Evolutionary conservation across 2,113 vertebrate species (phyloP).

Genomic region (Hippopotamus amphibius): DNA sequence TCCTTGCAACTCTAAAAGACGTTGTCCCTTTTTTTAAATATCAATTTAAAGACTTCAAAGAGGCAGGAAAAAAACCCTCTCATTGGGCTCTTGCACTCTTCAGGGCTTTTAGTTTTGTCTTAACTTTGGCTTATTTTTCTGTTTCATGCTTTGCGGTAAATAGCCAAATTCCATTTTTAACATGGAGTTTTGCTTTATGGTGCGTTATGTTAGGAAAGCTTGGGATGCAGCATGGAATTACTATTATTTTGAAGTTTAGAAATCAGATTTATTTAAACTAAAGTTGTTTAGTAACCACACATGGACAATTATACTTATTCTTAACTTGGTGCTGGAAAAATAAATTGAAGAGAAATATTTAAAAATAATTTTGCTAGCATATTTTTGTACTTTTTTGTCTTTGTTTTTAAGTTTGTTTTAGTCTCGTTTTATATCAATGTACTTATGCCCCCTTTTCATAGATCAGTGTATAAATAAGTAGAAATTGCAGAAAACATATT

Average conservation of each 20-base stretch:
- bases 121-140: background rate
- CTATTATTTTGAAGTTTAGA: slow-evolving; percentile 21
- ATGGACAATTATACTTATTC: background rate
- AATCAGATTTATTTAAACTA: background rate
- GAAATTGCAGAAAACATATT: background rate
- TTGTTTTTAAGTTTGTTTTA: slow-evolving; percentile 10
- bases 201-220: background rate
- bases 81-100: background rate
- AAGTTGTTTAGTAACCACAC: background rate
- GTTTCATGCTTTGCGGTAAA: background rate
- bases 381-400: background rate
- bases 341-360: background rate
- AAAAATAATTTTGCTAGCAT: background rate
- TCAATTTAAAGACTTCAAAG: slow-evolving; percentile 58
- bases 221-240: background rate
- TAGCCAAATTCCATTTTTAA: slow-evolving; percentile 17
- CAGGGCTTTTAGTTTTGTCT: background rate
- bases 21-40: background rate
- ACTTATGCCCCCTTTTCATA: background rate
- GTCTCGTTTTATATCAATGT: background rate
- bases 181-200: background rate
- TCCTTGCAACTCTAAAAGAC: background rate
- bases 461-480: background rate
- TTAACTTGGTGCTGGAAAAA: background rate
- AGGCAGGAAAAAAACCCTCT: background rate